Conservation (phyloP, 2,113 vertebrate genomes). For the Ursus arctos region DNA sequence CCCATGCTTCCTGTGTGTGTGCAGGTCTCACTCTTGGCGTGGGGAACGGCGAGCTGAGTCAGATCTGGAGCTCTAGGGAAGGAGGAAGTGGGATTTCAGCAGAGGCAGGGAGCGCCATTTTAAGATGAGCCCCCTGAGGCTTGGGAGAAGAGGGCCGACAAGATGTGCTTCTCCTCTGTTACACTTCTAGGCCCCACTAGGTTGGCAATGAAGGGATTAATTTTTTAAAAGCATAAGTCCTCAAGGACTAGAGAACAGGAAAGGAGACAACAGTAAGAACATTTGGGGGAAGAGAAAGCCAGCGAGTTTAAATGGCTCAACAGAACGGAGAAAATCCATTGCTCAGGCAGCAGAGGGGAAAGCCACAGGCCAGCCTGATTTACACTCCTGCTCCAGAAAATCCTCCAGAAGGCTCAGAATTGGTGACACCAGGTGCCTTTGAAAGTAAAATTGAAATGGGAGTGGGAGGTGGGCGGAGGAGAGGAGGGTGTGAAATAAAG, state of each 20-base stretch:
- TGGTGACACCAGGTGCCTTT: neutral
- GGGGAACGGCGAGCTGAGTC: neutral
- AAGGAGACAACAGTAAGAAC: neutral
- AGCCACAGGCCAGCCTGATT: neutral
- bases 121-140: neutral
- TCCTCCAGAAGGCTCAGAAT: neutral
- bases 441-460: neutral
- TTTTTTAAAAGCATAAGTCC: neutral
- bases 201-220: neutral
- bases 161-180: neutral
- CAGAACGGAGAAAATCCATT: neutral
- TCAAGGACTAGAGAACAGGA: neutral
- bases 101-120: neutral
- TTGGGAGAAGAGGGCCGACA: neutral
- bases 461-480: neutral
- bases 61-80: neutral
- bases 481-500: neutral
- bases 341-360: neutral
- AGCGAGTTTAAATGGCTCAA: neutral
- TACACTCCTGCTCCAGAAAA: neutral
- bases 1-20: too few relatives aligned
- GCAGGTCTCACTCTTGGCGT: too few relatives aligned
- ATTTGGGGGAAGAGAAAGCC: neutral
- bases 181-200: neutral
- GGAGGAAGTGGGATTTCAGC: neutral